phyloP scores from a whole-genome alignment of 2,797 vertebrate species.

The Semaprochilodus insignis region DNA sequence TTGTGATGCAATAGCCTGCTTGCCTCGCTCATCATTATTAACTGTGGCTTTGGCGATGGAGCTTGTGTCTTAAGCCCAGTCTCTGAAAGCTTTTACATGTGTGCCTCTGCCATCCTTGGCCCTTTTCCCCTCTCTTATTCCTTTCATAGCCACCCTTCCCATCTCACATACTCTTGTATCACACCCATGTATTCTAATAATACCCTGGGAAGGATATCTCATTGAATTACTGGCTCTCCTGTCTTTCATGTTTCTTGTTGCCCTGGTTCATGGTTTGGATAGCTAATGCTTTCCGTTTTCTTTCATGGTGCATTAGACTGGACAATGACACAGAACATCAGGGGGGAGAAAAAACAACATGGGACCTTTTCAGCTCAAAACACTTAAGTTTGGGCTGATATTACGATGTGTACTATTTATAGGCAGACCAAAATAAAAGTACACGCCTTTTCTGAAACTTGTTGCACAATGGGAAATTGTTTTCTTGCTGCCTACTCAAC shows the following conservation, averaged over 20 bases:
- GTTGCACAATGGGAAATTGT: neutral
- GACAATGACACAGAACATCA: conserved; percentile 37
- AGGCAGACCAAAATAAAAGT: neutral
- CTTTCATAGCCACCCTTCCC: conserved; percentile 20
- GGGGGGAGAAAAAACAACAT: conserved; percentile 1
- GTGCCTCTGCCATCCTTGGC: conserved; percentile 6
- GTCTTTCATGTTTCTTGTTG: conserved; percentile 47
- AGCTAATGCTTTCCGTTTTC: conserved; percentile 51
- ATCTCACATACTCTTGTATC: conserved; percentile 35
- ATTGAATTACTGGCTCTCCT: conserved; percentile 47
- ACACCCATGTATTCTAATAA: conserved; percentile 41
- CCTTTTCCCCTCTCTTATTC: conserved; percentile 19
- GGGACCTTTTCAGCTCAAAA: conserved; percentile 19
- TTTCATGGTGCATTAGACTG: conserved; percentile 62
- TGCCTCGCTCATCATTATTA: conserved; percentile 2
- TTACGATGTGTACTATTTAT: conserved; percentile 26
- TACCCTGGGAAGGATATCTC: conserved; percentile 33
- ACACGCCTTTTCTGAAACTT: neutral
- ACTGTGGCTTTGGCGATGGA: neutral
- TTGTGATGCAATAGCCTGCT: conserved; percentile 23
- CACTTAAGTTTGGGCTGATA: conserved; percentile 30
- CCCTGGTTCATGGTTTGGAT: conserved; percentile 47
- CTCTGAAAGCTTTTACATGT: conserved; percentile 16
- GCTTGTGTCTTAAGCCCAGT: conserved; percentile 13
- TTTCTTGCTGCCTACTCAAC: neutral